A percentile compares a stretch with the other conserved stretches of the same genome.
Conservation (phyloP, 2,797 vertebrate species). For the Myotis myotis region DNA sequence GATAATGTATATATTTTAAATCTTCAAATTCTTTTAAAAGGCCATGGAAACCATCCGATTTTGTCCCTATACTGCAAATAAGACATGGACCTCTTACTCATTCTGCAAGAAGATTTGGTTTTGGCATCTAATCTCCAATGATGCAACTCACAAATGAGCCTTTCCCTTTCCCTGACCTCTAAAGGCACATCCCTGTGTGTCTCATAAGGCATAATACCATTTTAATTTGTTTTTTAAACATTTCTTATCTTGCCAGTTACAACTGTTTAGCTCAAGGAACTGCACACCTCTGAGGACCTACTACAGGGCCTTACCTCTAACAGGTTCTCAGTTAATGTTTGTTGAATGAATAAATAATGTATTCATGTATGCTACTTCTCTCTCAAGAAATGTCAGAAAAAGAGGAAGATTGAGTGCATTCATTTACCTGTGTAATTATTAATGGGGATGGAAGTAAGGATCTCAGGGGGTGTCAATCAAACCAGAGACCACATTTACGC, state of each 20-base stretch:
- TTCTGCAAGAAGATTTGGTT: slow-evolving; percentile 20
- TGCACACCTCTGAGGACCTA: background rate
- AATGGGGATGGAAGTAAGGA: background rate
- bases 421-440: background rate
- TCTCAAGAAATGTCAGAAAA: background rate
- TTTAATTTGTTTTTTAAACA: background rate
- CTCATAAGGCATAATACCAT: background rate
- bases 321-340: background rate
- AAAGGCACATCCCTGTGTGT: background rate
- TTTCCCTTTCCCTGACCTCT: background rate
- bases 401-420: background rate
- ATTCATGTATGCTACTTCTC: background rate
- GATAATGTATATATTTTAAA: slow-evolving; percentile 43
- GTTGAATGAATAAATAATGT: background rate
- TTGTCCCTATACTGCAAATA: background rate
- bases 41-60: slow-evolving; percentile 6
- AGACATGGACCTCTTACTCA: background rate
- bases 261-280: background rate
- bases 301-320: background rate
- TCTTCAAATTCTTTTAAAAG: slow-evolving; percentile 60
- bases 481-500: background rate
- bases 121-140: background rate
- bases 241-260: background rate
- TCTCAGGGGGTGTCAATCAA: background rate
- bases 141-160: background rate